These are phyloP conservation scores for Tribolium castaneum DNA, from an alignment of 1,140 invertebrate species.

Conservation along the genomic window DNA sequence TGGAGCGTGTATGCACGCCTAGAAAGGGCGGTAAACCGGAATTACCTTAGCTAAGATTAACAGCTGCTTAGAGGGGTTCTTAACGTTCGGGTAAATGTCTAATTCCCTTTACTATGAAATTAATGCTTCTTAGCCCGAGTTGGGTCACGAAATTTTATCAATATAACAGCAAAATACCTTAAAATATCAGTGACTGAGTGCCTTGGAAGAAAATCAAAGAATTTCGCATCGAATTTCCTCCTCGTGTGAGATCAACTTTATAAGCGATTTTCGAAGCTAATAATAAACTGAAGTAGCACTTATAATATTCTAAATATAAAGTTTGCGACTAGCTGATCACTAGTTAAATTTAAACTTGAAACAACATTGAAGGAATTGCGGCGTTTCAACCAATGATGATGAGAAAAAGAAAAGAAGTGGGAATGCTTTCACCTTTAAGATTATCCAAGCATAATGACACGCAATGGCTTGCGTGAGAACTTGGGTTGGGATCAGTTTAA, in stretches of 20 bases:
- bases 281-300: conserved; percentile 12
- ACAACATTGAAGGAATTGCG: not conserved
- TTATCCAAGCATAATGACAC: conserved; percentile 33
- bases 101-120: conserved; percentile 23
- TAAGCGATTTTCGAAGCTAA: not conserved
- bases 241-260: conserved; percentile 5
- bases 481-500: conserved; percentile 18
- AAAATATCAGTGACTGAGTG: not conserved
- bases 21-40: conserved; percentile 32
- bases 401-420: not conserved
- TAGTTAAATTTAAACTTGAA: conserved; percentile 12
- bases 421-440: conserved; percentile 17
- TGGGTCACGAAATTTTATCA: conserved; percentile 1
- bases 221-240: not conserved
- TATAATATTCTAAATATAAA: conserved; percentile 14
- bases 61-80: conserved; percentile 28
- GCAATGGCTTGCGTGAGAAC: conserved; percentile 38
- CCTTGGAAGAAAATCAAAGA: not conserved
- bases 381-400: not conserved
- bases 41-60: conserved; percentile 36
- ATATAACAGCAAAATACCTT: not conserved
- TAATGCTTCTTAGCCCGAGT: not conserved
- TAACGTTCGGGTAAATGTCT: conserved; percentile 15
- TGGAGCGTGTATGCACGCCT: conserved; percentile 24
- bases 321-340: not conserved